Base-by-base conservation (phyloP, 2,888 invertebrate genomes). In the Caenorhabditis sinica region DNA sequence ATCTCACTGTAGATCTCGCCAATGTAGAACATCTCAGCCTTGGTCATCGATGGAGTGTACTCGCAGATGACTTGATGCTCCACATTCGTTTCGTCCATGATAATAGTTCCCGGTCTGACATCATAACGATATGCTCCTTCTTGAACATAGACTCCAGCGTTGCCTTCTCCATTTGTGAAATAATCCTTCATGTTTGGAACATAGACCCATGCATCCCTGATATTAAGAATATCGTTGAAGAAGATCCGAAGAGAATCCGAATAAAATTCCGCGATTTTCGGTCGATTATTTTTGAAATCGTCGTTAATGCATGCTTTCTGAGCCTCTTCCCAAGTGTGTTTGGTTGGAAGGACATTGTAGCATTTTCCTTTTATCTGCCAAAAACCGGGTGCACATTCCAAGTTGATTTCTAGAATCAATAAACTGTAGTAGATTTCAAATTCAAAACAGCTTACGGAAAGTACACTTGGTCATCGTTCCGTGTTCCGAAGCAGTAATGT, bases 1-100 rank as follows among this genome's bases (percentile, higher is more conserved):
- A 73, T 73, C 45, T 73, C 69, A 36, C 56, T 71, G 25, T 73
- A 73, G 9, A 61, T 36, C 1, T 63, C 13, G 0, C 61, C 73
- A 33, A 61, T 11, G 15, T 73, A 58, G 15, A 23, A 73, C 61
- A 63, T 63, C 49, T 73, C 73, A 49, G 73, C 73, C 23, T 17
- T 60, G 13, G 72, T 72, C 72, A 60, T 60, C n/a, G 28, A 15
- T 25, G 72, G 72, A 20, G 72, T 72, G 17, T 73, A 73, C 61
- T 73, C 73, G 33, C 73, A 73, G 3, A 73, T 33, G 4, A 36
- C 61, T 49, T 73, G 73, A 73, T 73, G 73, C 17, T 33, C n/a
- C 8, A 20, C 20, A 0, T 30, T 8, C 0, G 20, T 33, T 25
- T 49, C 36, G n/a, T 45, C 43, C 60, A 73, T 45, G 8, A 73